Evolutionary conservation across 2,888 invertebrate genomes (phyloP).

Genomic region (Orthonevra nobilis): DNA sequence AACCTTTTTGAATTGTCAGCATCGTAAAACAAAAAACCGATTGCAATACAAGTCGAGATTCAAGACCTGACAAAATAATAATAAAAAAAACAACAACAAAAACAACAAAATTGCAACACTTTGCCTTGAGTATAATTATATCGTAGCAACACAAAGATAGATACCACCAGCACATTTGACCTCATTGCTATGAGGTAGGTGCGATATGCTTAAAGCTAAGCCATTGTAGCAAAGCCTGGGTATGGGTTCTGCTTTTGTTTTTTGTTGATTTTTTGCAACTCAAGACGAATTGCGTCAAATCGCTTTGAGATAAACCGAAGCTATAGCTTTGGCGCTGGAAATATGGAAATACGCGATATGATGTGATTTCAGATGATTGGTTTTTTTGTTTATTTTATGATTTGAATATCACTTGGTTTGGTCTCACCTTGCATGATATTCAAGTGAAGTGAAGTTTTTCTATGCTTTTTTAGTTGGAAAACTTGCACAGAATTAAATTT

Average conservation of each 20-base stretch:
- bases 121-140: slow-evolving; percentile 57
- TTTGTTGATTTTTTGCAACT: slow-evolving; percentile 60
- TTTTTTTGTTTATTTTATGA: slow-evolving; percentile 6
- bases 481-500: too few relatives aligned
- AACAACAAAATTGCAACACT: slow-evolving; percentile 14
- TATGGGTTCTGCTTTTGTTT: slow-evolving; percentile 44
- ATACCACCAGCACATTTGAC: slow-evolving; percentile 66
- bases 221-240: slow-evolving; percentile 33
- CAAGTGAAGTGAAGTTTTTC: not conserved
- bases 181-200: slow-evolving; percentile 67
- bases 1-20: slow-evolving; percentile 39
- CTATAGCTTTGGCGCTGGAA: slow-evolving; percentile 41
- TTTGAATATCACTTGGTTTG: not conserved
- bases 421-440: not conserved
- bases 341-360: slow-evolving; percentile 45
- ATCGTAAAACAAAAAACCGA: slow-evolving; percentile 2
- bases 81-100: not conserved
- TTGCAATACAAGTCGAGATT: not conserved
- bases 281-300: slow-evolving; percentile 66
- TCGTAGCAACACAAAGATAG: slow-evolving; percentile 46
- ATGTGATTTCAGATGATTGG: slow-evolving; percentile 54
- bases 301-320: slow-evolving; percentile 56
- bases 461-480: too few relatives aligned
- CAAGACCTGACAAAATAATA: slow-evolving; percentile 2
- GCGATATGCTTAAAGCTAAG: slow-evolving; percentile 60